These are phyloP conservation scores for Sebastes kiyomatsui DNA, from an alignment of 2,797 vertebrate genomes.

Conservation along the genomic window DNA sequence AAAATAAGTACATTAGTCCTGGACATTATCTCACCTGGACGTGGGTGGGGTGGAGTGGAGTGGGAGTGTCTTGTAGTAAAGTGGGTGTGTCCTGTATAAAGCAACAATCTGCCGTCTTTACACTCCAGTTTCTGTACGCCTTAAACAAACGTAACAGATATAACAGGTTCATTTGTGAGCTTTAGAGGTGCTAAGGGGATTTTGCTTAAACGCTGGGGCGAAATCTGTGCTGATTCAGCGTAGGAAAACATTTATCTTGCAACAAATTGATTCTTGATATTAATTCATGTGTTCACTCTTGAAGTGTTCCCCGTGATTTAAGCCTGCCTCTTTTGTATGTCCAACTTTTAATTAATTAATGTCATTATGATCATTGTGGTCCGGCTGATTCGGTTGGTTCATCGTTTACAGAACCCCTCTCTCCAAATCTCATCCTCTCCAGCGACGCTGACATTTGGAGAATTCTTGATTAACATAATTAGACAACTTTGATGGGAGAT, in stretches of 20 bases:
- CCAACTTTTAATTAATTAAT: conserved; percentile 76
- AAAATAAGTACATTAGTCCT: too few species aligned
- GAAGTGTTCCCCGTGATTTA: conserved; percentile 58
- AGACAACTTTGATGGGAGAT: conserved; percentile 93
- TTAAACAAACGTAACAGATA: too few species aligned
- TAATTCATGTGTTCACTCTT: conserved; percentile 66
- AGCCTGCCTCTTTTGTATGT: conserved; percentile 67
- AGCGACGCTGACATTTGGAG: conserved; percentile 93
- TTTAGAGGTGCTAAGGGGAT: background rate
- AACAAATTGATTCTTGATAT: conserved; percentile 72
- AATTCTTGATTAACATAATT: conserved; percentile 98
- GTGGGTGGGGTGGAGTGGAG: too few species aligned
- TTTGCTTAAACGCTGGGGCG: background rate
- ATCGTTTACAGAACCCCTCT: conserved; percentile 81
- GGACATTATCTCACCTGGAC: too few species aligned
- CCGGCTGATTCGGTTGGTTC: conserved; percentile 71
- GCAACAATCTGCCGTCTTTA: too few species aligned
- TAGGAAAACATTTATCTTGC: conserved; percentile 71
- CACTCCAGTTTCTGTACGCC: too few species aligned
- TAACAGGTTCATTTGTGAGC: background rate
- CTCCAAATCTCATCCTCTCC: conserved; percentile 88
- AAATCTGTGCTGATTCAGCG: conserved; percentile 55
- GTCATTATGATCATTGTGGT: conserved; percentile 58
- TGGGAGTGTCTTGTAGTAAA: too few species aligned
- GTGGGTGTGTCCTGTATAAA: too few species aligned